Base-by-base conservation (phyloP, 1,140 invertebrate genomes). In the Wasmannia auropunctata region DNA sequence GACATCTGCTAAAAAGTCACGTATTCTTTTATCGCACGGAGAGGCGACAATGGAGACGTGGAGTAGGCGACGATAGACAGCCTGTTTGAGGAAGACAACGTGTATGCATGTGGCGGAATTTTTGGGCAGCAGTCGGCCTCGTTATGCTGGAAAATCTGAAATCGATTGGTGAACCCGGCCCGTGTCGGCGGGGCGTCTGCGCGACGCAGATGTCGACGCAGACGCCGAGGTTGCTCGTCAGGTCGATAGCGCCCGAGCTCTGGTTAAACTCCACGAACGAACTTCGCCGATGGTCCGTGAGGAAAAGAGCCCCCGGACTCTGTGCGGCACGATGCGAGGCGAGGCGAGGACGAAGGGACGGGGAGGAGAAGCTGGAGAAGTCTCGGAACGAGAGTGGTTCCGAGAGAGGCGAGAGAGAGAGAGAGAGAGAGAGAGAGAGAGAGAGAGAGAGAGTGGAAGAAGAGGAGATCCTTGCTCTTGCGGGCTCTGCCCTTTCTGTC, bases 101-200 rank as follows among this genome's bases (percentile, higher is more conserved):
- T 58, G 28, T 58, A 75, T 85, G 76, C 79, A 76, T 58, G 90
- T 77, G 70, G 91, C 87, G 85, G 90, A 91, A 91, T 93, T 93
- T 93, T 93, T 92, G 93, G 92, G 87, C 90, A 92, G 90, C 88
- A 91, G 93, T 93, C 93, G 92, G 93, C 93, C 91, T 93, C 92
- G 92, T 94, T 93, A 93, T 93, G 92, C 91, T 93, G 91, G 92
- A 93, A 93, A 94, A 94, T 94, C 92, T 93, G 92, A 93, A 93
- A 93, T 94, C 92, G 93, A 94, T 94, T 92, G 92, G 87, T 91
- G 89, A 92, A 93, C 88, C 80, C 81, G 87, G 89, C 85, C 90
- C 88, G 80, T 81, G 60, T 86, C 86, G 91, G 85, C 81, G 89
- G 86, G 90, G 93, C 92, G 93, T 93, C 91, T 93, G 93, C 93